Evolutionary conservation across 2,113 vertebrate genomes (phyloP).

Genomic region (Anser cygnoides): DNA sequence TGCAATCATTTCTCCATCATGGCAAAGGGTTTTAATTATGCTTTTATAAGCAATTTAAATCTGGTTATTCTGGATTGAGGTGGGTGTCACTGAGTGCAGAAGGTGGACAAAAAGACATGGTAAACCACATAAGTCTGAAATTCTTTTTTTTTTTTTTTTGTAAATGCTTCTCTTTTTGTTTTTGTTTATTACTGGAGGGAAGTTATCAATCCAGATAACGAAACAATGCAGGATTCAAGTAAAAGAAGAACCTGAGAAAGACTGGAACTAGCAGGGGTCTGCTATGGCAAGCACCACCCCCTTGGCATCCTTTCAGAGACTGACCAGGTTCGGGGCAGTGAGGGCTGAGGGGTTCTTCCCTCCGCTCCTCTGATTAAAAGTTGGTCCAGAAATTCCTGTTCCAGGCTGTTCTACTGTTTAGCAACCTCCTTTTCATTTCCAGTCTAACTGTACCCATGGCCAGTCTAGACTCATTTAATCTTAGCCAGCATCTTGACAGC

Average conservation of each 20-base stretch:
- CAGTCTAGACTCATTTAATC: conserved; percentile 44
- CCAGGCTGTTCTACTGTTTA: neutral
- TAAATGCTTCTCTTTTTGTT: neutral
- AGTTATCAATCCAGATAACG: neutral
- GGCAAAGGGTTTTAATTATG: conserved; percentile 1
- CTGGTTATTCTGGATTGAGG: conserved; percentile 22
- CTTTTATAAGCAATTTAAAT: conserved; percentile 25
- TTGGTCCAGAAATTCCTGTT: conserved; percentile 58
- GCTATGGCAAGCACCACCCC: neutral
- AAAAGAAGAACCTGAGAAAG: neutral
- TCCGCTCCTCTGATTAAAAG: neutral
- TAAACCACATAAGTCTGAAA: neutral
- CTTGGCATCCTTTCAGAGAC: neutral
- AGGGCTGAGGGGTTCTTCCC: neutral
- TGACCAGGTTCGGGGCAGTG: neutral
- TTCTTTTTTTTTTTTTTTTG: neutral
- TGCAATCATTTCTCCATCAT: neutral
- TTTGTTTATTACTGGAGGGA: neutral
- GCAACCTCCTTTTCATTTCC: conserved; percentile 42
- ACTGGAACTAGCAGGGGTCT: neutral
- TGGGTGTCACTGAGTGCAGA: neutral
- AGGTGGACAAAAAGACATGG: accelerated
- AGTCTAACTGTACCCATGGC: conserved; percentile 45
- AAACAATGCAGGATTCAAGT: neutral
- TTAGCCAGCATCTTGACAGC: conserved; percentile 29